Base-by-base conservation (phyloP, 2,797 vertebrate genomes). In the Urosaurus nigricauda region DNA sequence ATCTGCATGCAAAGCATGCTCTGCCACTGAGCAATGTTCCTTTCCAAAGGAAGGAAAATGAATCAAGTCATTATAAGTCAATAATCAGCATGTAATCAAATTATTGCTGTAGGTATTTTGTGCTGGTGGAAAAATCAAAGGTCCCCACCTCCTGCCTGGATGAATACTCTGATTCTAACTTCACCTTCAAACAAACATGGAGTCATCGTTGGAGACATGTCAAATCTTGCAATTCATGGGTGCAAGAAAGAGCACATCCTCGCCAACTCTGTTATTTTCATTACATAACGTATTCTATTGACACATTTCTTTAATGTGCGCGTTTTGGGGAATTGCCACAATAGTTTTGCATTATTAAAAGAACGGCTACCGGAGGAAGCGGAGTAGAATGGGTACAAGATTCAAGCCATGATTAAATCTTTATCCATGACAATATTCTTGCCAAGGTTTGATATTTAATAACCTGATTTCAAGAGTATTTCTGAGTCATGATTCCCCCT, bases 151-250 rank as follows among this genome's bases (percentile, higher is more conserved):
- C 80, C 73, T 68, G 88, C 65, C 79, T 91, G 85, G 84, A 12
- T 88, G 85, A 8, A 77, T 90, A 81, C 90, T 88, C 40, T 0
- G 78, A 83, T 77, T 91, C 88, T 87, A 86, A 93, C 90, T 94
- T 90, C 56, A 9, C 60, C 86, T 92, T 89, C 80, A 83, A 83
- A 91, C 68, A 94, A 88, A 74, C 86, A 84, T 65, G 9, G 2
- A 80, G 37, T 60, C 65, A 56, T 79, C 51, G 40, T 65, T 0
- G 2, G 70, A 86, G 83, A 83, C 77, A 92, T 87, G 92, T 87
- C 84, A 86, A 53, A 80, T 71, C 91, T 53, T 0, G 29, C 2
- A 35, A n/a, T 87, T 93, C 29, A 1, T 4, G 40, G 60, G 87
- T 68, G 75, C 53, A 70, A 84, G 80, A 83, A 86, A 51, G 77